Base-by-base conservation (phyloP, 2,113 vertebrate genomes). In the Lepidothrix coronata region DNA sequence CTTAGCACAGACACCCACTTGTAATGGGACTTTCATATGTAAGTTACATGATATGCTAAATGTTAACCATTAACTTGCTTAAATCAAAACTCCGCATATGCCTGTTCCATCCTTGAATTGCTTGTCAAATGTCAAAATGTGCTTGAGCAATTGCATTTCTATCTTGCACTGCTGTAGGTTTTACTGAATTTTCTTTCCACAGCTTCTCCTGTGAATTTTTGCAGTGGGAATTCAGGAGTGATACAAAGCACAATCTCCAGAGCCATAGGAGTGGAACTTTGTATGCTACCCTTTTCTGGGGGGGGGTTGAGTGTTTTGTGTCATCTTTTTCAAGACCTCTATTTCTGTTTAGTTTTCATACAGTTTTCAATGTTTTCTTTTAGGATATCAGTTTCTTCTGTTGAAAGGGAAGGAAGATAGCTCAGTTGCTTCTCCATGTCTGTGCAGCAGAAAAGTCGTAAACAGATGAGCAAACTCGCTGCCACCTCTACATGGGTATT, bases 361-460 rank as follows among this genome's bases (percentile, higher is more conserved):
- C 4, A 91, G 89, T 94, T 97, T 96, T 97, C 77, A 85, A 89
- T 96, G 91, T 96, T 94, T 96, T 96, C 89, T 95, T 96, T 89
- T 95, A 96, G 95, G 95, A 80, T 94, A 33, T 96, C 95, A 94
- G 81, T 79, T 96, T 68, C 93, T 73, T 95, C 94, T 94, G 89
- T 97, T 96, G 94, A 95, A 95, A 96, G 94, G 93, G 95, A 77
- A 97, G 93, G 87, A 96, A 91, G 94, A 93, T 94, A 93, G 93
- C 87, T 97, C 95, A 97, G 95, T 95, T 96, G 95, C 87, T 96
- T 95, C 87, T 96, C 87, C 94, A 88, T 95, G 91, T 88, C 77
- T 91, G 88, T 96, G 88, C 93, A 95, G 81, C 91, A 91, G 96
- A 28, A 79, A 93, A 95, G 94, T 94, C 71, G 41, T 81, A 92